Conservation (phyloP, 1,140 invertebrate species). For the Drosophila kohkoa region DNA sequence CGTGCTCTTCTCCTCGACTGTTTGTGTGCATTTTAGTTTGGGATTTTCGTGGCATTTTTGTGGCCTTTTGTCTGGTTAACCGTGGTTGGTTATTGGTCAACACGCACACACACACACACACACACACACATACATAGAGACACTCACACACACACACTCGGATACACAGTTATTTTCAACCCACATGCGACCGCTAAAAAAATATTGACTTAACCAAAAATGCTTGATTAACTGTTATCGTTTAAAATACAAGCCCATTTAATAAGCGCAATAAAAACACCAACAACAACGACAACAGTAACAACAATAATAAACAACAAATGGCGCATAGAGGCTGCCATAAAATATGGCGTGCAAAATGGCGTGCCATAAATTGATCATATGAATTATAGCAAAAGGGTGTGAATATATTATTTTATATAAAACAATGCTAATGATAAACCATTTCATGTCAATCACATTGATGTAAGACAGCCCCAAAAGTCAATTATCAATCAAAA, state of each 20-base stretch:
- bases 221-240: slow-evolving; percentile 77
- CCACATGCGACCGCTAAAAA: slow-evolving; percentile 67
- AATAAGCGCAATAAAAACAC: slow-evolving; percentile 55
- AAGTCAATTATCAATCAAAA: not conserved
- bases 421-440: slow-evolving; percentile 5
- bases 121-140: slow-evolving; percentile 27
- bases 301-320: slow-evolving; percentile 3
- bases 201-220: slow-evolving; percentile 81
- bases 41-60: slow-evolving; percentile 85
- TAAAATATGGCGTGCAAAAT: slow-evolving; percentile 21
- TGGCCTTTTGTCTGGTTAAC: slow-evolving; percentile 85
- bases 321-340: not conserved
- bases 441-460: not conserved
- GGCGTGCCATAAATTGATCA: slow-evolving; percentile 37
- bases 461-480: not conserved
- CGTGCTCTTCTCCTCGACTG: slow-evolving; percentile 38
- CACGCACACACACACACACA: slow-evolving; percentile 46
- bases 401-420: not conserved
- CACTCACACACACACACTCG: slow-evolving; percentile 8
- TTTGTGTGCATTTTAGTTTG: slow-evolving; percentile 84
- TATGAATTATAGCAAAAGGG: slow-evolving; percentile 8
- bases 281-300: slow-evolving; percentile 13
- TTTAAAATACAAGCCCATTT: slow-evolving; percentile 69
- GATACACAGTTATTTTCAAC: not conserved
- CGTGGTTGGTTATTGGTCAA: slow-evolving; percentile 84